phyloP scores from a whole-genome alignment of 2,113 vertebrate genomes.

The Myiagra hebetior region DNA sequence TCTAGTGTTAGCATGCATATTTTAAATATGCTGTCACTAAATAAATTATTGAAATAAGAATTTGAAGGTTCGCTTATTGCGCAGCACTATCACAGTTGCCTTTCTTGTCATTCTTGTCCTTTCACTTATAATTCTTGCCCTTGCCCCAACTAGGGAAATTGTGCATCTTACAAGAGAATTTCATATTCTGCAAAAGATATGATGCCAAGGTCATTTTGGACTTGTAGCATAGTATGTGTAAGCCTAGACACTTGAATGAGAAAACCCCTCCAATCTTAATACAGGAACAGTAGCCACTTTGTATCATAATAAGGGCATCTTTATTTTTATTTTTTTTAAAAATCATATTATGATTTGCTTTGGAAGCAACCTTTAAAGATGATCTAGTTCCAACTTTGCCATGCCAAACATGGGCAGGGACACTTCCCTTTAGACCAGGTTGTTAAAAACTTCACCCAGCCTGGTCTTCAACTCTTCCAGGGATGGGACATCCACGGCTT shows the following conservation, averaged over 20 bases:
- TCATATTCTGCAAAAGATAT: not conserved
- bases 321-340: not conserved
- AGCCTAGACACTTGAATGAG: not conserved
- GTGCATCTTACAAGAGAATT: not conserved
- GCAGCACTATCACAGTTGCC: not conserved
- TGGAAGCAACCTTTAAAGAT: not conserved
- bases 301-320: not conserved
- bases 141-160: not conserved
- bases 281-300: not conserved
- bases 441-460: not conserved
- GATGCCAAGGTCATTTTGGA: not conserved
- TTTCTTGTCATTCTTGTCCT: not conserved
- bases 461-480: not conserved
- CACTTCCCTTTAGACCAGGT: not conserved
- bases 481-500: not conserved
- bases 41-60: not conserved
- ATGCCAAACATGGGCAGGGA: not conserved
- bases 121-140: not conserved
- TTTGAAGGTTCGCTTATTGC: not conserved
- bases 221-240: not conserved
- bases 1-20: not conserved
- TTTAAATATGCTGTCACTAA: not conserved
- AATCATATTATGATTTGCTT: not conserved
- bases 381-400: not conserved
- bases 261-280: rapidly evolving